phyloP scores from a whole-genome alignment of 1,140 invertebrate species.

The Zaprionus davidi region DNA sequence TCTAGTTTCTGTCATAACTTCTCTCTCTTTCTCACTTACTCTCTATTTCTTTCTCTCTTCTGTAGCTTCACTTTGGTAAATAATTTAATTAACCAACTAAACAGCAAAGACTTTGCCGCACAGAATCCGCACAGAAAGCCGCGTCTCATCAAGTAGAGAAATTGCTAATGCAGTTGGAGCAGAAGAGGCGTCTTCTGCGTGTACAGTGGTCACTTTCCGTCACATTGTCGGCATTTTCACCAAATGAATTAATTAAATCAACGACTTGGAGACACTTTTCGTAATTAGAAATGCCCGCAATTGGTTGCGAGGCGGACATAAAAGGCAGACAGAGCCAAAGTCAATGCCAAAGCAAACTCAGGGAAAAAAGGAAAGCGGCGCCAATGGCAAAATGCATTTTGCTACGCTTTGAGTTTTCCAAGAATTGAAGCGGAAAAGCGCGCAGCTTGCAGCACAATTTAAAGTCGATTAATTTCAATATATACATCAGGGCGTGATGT shows the following conservation, averaged over 20 bases:
- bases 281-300: slow-evolving; percentile 77
- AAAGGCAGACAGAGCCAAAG: slow-evolving; percentile 27
- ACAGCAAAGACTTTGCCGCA: not conserved
- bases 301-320: slow-evolving; percentile 55
- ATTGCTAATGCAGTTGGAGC: not conserved
- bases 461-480: not conserved
- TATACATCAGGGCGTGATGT: not conserved
- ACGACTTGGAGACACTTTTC: slow-evolving; percentile 62
- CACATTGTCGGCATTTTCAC: slow-evolving; percentile 73
- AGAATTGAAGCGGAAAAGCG: slow-evolving; percentile 46
- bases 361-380: slow-evolving; percentile 62
- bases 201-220: slow-evolving; percentile 4
- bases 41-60: not conserved
- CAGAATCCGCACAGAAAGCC: not conserved
- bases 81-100: slow-evolving; percentile 1
- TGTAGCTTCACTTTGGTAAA: not conserved
- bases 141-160: not conserved
- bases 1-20: not conserved
- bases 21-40: not conserved
- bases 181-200: not conserved
- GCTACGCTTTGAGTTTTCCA: slow-evolving; percentile 56
- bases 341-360: slow-evolving; percentile 7
- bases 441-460: not conserved
- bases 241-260: slow-evolving; percentile 82
- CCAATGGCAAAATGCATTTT: slow-evolving; percentile 41